These are phyloP conservation scores for Aphidius gifuensis DNA, from an alignment of 1,140 invertebrate genomes.

Conservation along the genomic window DNA sequence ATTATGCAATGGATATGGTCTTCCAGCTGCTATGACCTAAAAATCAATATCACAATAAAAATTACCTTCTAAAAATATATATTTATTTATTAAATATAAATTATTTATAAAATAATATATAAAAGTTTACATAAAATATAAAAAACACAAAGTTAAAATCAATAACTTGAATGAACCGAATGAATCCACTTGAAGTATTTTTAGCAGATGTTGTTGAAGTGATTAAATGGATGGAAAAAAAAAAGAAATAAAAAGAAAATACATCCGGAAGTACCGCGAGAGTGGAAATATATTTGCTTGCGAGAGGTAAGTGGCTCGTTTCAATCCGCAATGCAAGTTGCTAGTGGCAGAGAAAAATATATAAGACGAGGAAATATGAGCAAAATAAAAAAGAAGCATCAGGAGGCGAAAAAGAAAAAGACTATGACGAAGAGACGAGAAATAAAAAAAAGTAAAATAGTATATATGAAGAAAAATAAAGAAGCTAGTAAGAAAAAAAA, in stretches of 20 bases:
- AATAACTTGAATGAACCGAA: no score
- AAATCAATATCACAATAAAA: neutral
- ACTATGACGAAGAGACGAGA: neutral
- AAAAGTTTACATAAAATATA: no score
- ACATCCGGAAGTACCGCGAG: constrained; percentile 1
- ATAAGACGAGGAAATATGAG: constrained; percentile 9
- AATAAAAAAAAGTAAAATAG: constrained; percentile 5
- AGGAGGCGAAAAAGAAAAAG: constrained; percentile 9
- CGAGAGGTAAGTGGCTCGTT: constrained; percentile 19
- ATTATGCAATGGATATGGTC: constrained; percentile 81
- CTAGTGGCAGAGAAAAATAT: constrained; percentile 6
- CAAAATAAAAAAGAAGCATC: neutral
- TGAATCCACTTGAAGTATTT: no score
- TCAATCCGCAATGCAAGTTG: constrained; percentile 19
- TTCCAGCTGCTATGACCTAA: constrained; percentile 61
- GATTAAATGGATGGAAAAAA: neutral
- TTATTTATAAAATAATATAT: no score
- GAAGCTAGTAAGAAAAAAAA: constrained; percentile 6
- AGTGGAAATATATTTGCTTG: constrained; percentile 16
- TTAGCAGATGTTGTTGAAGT: neutral
- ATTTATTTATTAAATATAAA: neutral
- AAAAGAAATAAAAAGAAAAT: no score
- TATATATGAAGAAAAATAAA: neutral
- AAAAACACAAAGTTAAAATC: no score
- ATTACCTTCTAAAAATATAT: neutral